Percentiles rank a stretch among this genome's conserved stretches.
Conservation (phyloP, 2,888 invertebrate genomes). For the Caenorhabditis sinica region DNA sequence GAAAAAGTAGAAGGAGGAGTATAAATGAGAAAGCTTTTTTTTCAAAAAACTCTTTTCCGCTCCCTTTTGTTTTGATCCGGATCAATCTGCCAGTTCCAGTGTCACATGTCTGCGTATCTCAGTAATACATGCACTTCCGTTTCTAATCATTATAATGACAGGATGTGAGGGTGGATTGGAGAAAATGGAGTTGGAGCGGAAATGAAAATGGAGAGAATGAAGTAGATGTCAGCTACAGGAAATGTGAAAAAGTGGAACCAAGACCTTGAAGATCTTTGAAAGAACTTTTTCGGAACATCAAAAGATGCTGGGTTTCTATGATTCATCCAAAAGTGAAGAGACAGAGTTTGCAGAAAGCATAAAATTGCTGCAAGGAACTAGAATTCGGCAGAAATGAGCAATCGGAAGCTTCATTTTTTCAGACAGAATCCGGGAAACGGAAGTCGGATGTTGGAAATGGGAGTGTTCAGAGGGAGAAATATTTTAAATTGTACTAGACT, state of each 20-base stretch:
- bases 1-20: slow-evolving; percentile 27
- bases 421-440: no score
- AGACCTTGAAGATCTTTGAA: neutral
- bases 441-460: no score
- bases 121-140: slow-evolving; percentile 40
- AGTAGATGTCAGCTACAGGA: slow-evolving; percentile 25
- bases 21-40: slow-evolving; percentile 30
- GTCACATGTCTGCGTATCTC: slow-evolving; percentile 39
- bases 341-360: neutral
- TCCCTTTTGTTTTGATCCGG: slow-evolving; percentile 31
- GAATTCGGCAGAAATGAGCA: neutral
- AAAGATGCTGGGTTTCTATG: neutral
- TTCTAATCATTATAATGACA: slow-evolving; percentile 57
- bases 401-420: no score
- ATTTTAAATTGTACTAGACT: no score
- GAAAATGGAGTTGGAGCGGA: slow-evolving; percentile 11
- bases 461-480: no score
- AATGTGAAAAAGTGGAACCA: slow-evolving; percentile 23
- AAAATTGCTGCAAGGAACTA: neutral
- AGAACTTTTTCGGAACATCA: neutral
- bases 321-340: neutral
- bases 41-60: slow-evolving; percentile 1
- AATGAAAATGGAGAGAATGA: slow-evolving; percentile 9
- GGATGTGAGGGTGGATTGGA: slow-evolving; percentile 51
- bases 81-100: slow-evolving; percentile 40